These are phyloP conservation scores for Perognathus longimembris DNA, from an alignment of 2,113 vertebrate species.

Conservation along the genomic window DNA sequence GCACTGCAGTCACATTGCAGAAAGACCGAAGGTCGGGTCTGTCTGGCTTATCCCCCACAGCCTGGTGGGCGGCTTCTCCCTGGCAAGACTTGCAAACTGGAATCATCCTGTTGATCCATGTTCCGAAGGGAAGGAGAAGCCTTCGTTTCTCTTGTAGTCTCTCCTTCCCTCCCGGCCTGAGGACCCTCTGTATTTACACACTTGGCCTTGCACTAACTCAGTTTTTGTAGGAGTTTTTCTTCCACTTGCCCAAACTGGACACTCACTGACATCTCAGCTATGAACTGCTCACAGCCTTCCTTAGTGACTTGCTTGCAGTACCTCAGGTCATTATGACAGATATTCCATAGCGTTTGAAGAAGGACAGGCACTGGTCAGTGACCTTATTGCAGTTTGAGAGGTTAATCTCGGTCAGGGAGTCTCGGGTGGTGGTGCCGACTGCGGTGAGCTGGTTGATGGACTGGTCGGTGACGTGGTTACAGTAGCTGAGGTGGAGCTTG, in stretches of 20 bases:
- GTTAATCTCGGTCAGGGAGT: constrained; percentile 95
- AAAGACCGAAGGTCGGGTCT: constrained; percentile 66
- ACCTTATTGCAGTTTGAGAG: constrained; percentile 98
- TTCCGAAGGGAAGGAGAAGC: constrained; percentile 85
- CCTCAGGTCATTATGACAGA: constrained; percentile 96
- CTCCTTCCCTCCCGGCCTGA: constrained; percentile 26
- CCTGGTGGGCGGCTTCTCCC: constrained; percentile 72
- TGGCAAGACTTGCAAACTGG: constrained; percentile 81
- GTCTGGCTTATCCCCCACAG: constrained; percentile 38
- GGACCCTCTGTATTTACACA: constrained; percentile 80
- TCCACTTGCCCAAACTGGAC: constrained; percentile 96
- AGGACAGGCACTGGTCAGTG: constrained; percentile 96
- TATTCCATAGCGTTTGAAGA: constrained; percentile 97
- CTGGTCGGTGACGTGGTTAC: constrained; percentile 97
- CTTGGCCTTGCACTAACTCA: constrained; percentile 91
- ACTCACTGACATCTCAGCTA: constrained; percentile 97
- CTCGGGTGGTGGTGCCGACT: constrained; percentile 95
- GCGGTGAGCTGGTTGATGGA: constrained; percentile 97
- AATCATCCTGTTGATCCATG: constrained; percentile 73
- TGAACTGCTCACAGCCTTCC: constrained; percentile 96
- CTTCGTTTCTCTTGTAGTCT: constrained; percentile 70
- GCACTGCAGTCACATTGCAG: constrained; percentile 79
- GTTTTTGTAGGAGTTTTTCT: constrained; percentile 96
- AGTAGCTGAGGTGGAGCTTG: constrained; percentile 97
- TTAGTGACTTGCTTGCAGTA: constrained; percentile 98